Evolutionary conservation across 2,888 invertebrate species (phyloP).

Genomic region (Branchipolynoe longqiensis): DNA sequence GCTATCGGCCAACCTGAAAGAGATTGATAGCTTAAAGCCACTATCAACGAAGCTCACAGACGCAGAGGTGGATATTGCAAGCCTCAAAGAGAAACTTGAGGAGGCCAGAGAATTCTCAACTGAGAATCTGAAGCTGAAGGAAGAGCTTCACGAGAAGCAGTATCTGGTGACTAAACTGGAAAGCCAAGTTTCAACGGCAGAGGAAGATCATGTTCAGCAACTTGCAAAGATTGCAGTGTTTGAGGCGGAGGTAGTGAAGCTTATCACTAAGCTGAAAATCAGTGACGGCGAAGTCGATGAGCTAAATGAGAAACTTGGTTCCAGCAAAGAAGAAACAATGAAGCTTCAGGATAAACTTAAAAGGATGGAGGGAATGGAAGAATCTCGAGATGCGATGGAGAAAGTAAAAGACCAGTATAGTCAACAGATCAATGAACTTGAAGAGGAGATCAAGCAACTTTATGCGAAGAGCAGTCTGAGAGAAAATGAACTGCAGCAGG

Average conservation of each 20-base stretch:
- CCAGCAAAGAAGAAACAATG: conserved; percentile 40
- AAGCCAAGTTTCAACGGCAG: conserved; percentile 43
- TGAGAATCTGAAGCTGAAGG: conserved; percentile 33
- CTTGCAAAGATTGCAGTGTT: conserved; percentile 55
- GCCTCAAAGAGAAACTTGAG: neutral
- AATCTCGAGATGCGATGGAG: conserved; percentile 34
- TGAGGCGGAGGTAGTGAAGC: conserved; percentile 67
- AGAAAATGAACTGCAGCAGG: conserved; percentile 7
- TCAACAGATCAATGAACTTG: conserved; percentile 27
- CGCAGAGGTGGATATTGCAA: neutral
- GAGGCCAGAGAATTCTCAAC: conserved; percentile 23
- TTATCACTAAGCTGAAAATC: conserved; percentile 56
- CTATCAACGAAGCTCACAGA: neutral
- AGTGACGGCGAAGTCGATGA: conserved; percentile 52
- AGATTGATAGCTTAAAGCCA: neutral
- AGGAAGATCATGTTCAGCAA: conserved; percentile 49
- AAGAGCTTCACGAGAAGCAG: conserved; percentile 62
- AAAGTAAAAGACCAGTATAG: conserved; percentile 57
- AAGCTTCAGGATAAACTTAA: conserved; percentile 13
- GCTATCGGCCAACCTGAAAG: conserved; percentile 57
- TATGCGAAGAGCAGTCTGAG: conserved; percentile 13
- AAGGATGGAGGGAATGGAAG: conserved; percentile 36
- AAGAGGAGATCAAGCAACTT: conserved; percentile 38
- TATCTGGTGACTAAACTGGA: conserved; percentile 69
- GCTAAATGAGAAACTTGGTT: conserved; percentile 34